Conservation (phyloP, 2,113 vertebrate genomes). For the Emydocephalus ijimae region DNA sequence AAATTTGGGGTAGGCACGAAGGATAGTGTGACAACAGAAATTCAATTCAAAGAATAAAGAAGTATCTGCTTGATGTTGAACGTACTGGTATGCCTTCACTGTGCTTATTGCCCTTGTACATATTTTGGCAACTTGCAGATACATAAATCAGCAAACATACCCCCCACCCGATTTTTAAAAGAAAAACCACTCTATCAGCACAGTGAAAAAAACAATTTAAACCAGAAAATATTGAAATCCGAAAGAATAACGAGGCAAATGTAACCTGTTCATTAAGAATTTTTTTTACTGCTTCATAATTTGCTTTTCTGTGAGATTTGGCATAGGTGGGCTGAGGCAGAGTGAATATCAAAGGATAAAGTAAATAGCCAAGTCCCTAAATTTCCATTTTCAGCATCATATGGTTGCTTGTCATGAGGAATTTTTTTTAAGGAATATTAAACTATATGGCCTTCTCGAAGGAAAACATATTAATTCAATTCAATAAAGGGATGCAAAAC, state of each 20-base stretch:
- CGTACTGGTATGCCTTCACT: neutral
- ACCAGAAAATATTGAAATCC: neutral
- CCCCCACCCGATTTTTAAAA: neutral
- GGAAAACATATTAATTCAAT: neutral
- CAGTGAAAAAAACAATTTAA: neutral
- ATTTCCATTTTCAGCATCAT: neutral
- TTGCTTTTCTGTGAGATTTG: neutral
- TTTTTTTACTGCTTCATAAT: neutral
- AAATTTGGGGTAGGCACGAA: neutral
- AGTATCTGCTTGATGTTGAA: neutral
- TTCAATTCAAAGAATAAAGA: neutral
- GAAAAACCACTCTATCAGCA: neutral
- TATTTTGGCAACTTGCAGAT: neutral
- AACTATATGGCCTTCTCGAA: neutral
- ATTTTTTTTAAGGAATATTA: neutral
- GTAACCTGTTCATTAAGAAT: neutral
- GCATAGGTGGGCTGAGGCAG: neutral
- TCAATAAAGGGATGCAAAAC: neutral
- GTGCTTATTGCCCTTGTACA: neutral
- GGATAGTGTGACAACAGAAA: neutral
- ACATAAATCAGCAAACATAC: neutral
- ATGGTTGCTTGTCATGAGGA: neutral
- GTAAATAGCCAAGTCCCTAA: neutral
- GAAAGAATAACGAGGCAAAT: neutral
- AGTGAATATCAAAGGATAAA: neutral